Evolutionary conservation across 2,888 invertebrate species (phyloP).

Genomic region (Cephus spinipes): DNA sequence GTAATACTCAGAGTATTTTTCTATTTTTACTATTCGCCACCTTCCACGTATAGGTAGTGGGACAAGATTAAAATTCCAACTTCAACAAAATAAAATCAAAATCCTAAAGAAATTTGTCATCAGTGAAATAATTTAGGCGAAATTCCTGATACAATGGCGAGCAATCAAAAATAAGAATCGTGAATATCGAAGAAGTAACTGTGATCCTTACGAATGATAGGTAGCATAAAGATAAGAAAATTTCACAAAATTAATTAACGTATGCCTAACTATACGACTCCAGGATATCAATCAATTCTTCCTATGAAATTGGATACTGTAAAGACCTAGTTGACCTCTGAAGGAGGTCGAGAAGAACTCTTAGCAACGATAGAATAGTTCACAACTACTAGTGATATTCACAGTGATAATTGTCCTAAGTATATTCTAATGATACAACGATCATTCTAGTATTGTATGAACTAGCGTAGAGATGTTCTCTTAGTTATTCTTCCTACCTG

Average conservation of each 20-base stretch:
- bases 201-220: neutral
- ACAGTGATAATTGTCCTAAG: neutral
- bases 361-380: neutral
- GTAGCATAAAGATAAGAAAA: neutral
- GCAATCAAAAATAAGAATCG: neutral
- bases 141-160: neutral
- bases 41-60: neutral
- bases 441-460: neutral
- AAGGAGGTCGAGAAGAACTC: conserved; percentile 27
- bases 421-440: neutral
- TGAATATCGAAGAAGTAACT: neutral
- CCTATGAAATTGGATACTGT: neutral
- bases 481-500: conserved; percentile 70
- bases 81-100: neutral
- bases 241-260: neutral
- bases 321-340: conserved; percentile 30
- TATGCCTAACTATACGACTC: neutral
- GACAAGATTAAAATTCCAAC: neutral
- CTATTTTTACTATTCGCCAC: neutral
- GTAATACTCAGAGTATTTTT: neutral
- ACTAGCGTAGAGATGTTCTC: neutral
- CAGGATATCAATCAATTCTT: neutral
- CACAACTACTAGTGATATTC: neutral
- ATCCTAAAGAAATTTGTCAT: neutral
- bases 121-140: neutral